A percentile compares a stretch with the other conserved stretches of the same genome.
Conservation (phyloP, 2,113 vertebrate genomes). For the Amazona vittata region DNA sequence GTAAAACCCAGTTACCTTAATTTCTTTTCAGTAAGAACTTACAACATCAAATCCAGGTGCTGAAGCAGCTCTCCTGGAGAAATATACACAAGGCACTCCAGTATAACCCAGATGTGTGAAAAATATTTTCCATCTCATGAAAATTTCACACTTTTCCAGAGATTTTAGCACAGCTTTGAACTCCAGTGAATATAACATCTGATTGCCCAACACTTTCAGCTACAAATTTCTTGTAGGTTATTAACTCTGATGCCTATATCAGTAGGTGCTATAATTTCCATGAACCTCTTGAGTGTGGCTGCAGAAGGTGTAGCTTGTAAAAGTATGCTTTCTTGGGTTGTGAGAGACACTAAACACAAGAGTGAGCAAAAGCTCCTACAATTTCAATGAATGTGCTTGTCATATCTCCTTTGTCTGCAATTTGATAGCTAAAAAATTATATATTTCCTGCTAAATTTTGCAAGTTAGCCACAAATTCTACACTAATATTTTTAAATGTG, state of each 20-base stretch:
- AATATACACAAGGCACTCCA: background rate
- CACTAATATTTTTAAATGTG: background rate
- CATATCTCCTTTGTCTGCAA: background rate
- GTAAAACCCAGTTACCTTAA: background rate
- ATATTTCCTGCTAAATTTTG: background rate
- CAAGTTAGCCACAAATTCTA: background rate
- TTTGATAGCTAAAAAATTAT: background rate
- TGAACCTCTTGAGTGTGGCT: background rate
- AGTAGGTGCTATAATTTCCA: background rate
- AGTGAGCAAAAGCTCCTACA: background rate
- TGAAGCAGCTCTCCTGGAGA: background rate
- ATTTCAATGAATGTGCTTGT: background rate
- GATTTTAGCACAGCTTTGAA: conserved; percentile 20
- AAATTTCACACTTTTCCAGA: background rate
- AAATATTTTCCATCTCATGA: background rate
- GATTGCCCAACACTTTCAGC: background rate
- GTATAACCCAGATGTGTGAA: background rate
- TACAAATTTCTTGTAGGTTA: background rate
- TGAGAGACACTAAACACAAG: background rate
- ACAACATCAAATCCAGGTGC: background rate
- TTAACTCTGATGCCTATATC: background rate
- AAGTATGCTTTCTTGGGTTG: background rate
- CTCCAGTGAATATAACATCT: background rate
- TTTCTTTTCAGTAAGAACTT: background rate
- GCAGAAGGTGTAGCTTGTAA: background rate